phyloP scores from a whole-genome alignment of 2,113 vertebrate genomes.

The Brienomyrus longianalis region DNA sequence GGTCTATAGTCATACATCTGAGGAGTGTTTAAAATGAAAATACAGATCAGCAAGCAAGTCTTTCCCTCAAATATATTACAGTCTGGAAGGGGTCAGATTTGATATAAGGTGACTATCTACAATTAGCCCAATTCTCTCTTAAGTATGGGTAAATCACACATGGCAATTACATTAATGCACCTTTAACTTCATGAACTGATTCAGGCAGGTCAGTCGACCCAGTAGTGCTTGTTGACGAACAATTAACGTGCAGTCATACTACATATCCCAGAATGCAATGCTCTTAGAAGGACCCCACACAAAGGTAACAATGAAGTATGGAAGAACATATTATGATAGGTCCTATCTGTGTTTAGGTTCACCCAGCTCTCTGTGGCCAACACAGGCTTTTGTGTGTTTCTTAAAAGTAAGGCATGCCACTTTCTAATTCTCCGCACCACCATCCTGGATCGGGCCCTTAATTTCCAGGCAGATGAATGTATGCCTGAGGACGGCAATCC shows the following conservation, averaged over 20 bases:
- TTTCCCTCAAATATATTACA: background rate
- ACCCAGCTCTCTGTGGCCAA: background rate
- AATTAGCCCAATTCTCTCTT: background rate
- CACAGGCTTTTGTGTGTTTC: background rate
- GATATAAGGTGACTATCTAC: background rate
- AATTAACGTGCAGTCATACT: background rate
- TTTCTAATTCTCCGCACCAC: background rate
- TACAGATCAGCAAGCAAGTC: background rate
- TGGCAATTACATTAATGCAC: background rate
- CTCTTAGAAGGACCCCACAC: background rate
- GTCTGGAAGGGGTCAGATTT: background rate
- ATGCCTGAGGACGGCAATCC: constrained; percentile 16
- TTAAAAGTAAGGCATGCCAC: background rate
- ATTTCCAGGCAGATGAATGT: constrained; percentile 24
- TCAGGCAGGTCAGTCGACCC: background rate
- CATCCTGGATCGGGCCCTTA: constrained; percentile 12
- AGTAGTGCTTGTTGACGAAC: background rate
- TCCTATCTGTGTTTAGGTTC: background rate
- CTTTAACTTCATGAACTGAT: background rate
- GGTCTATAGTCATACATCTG: background rate
- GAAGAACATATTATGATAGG: background rate
- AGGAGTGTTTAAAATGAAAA: background rate
- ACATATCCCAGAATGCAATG: background rate
- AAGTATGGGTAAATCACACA: background rate
- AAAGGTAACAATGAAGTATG: background rate